phyloP scores from a whole-genome alignment of 1,140 invertebrate genomes.

The Drosophila athabasca region DNA sequence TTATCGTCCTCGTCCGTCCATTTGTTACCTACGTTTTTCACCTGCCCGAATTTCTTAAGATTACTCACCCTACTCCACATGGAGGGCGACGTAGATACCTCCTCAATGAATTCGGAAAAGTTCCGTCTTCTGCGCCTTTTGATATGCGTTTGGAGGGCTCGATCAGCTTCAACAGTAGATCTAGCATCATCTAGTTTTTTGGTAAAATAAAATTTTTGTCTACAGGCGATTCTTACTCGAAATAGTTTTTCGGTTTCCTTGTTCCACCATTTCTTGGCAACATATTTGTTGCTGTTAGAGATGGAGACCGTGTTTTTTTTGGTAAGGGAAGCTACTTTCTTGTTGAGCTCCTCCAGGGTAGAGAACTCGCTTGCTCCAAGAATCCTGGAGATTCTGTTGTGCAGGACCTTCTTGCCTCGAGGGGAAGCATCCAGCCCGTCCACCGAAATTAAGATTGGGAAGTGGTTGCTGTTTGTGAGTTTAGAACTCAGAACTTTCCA shows the following conservation, averaged over 20 bases:
- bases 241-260: background rate
- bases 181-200: background rate
- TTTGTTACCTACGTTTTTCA: background rate
- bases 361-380: no score
- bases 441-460: no score
- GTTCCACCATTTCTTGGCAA: background rate
- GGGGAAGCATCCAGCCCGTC: no score
- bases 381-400: no score
- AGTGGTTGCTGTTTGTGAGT: no score
- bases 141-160: background rate
- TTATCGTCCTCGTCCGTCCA: no score
- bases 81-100: background rate
- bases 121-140: background rate
- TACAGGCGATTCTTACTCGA: background rate
- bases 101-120: background rate
- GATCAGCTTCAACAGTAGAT: background rate
- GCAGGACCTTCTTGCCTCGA: no score
- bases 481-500: no score
- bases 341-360: no score
- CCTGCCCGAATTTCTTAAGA: background rate
- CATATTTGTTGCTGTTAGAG: background rate
- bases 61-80: background rate
- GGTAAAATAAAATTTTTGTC: background rate
- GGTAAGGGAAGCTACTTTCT: no score
- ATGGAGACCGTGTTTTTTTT: no score